A percentile compares a stretch with the other conserved stretches of the same genome.
Evolutionary conservation across 2,113 vertebrate genomes (phyloP).

Genomic region (Alces alces): DNA sequence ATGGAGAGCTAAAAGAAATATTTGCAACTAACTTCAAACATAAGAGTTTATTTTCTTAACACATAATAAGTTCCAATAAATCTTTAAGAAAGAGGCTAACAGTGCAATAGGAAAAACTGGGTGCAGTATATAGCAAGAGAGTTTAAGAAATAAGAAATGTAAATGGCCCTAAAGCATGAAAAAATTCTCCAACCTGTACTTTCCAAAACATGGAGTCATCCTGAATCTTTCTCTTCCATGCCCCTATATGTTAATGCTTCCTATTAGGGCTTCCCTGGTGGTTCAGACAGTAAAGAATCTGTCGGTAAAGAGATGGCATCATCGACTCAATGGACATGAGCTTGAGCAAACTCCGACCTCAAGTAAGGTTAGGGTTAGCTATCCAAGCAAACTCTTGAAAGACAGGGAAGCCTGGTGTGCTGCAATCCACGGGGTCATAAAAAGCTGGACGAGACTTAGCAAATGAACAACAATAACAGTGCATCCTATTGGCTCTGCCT

Average conservation of each 20-base stretch:
- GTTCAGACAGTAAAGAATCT: not conserved
- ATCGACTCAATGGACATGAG: not conserved
- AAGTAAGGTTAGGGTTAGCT: not conserved
- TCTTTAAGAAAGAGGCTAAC: not conserved
- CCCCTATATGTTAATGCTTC: not conserved
- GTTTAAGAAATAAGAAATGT: not conserved
- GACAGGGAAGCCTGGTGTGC: not conserved
- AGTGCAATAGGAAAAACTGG: not conserved
- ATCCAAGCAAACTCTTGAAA: not conserved
- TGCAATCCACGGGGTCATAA: fast-evolving
- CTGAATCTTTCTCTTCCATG: not conserved
- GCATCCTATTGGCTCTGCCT: not conserved
- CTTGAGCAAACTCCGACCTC: not conserved
- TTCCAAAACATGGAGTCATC: not conserved
- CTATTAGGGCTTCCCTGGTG: not conserved
- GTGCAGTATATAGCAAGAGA: not conserved
- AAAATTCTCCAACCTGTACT: not conserved
- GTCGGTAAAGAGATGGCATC: not conserved
- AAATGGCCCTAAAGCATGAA: not conserved
- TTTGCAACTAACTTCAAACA: not conserved
- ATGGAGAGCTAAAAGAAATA: not conserved
- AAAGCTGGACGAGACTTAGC: not conserved
- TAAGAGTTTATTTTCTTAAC: not conserved
- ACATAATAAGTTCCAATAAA: not conserved
- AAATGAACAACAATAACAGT: not conserved